phyloP scores from a whole-genome alignment of 1,140 invertebrate genomes.

The Acyrthosiphon pisum region DNA sequence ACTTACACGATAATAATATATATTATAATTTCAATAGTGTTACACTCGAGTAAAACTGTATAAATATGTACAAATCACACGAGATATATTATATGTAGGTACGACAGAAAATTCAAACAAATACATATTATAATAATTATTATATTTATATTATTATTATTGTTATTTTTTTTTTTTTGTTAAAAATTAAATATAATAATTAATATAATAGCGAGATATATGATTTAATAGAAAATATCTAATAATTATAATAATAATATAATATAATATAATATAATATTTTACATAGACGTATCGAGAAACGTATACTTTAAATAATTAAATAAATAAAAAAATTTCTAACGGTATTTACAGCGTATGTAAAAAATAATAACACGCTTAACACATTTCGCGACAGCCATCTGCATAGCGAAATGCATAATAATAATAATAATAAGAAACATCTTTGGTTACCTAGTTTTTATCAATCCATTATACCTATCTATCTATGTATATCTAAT shows the following conservation, averaged over 20 bases:
- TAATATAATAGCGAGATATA: background rate
- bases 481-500: background rate
- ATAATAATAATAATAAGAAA: constrained; percentile 27
- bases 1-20: background rate
- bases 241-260: constrained; percentile 34
- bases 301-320: background rate
- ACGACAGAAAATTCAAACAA: constrained; percentile 30
- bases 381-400: background rate
- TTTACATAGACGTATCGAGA: background rate
- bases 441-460: constrained; percentile 43
- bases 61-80: constrained; percentile 35
- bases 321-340: constrained; percentile 25
- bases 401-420: background rate
- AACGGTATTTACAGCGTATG: constrained; percentile 21
- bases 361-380: constrained; percentile 21
- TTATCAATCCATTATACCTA: background rate
- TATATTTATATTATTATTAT: background rate
- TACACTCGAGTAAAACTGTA: constrained; percentile 22
- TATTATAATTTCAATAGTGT: constrained; percentile 29
- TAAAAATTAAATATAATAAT: constrained; percentile 26
- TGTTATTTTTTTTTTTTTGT: background rate
- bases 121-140: background rate
- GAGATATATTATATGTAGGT: background rate
- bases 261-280: constrained; percentile 6
- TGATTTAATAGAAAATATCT: constrained; percentile 23